Percentiles rank a stretch among this genome's conserved stretches.
Conservation (phyloP, 2,113 vertebrate genomes). For the Recurvirostra avosetta region DNA sequence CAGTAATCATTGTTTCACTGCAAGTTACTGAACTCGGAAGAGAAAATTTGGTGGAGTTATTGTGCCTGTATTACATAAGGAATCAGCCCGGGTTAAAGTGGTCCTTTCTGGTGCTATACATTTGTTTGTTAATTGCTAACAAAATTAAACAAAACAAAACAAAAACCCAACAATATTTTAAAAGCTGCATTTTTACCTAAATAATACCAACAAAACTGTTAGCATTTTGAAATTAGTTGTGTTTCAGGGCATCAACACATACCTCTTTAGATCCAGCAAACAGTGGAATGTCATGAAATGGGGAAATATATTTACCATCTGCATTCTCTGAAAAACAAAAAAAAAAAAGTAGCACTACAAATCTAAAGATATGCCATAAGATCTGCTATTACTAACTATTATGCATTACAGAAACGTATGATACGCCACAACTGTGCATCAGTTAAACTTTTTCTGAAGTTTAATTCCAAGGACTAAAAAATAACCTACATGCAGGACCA, state of each 20-base stretch:
- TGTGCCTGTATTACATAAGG: background rate
- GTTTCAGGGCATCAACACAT: background rate
- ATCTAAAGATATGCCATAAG: background rate
- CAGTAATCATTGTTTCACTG: background rate
- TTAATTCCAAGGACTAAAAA: background rate
- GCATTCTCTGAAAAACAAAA: conserved; percentile 79
- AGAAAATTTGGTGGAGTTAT: background rate
- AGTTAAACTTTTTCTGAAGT: background rate
- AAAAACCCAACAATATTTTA: background rate
- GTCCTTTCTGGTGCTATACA: background rate
- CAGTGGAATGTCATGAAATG: conserved; percentile 95
- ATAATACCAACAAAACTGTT: background rate
- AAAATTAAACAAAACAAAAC: background rate
- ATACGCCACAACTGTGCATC: background rate
- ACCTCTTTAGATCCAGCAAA: conserved; percentile 79
- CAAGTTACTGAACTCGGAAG: background rate
- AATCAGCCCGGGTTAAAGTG: background rate
- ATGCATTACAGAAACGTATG: background rate
- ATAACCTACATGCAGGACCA: background rate
- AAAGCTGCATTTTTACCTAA: background rate
- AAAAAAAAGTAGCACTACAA: background rate
- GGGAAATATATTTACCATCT: conserved; percentile 91
- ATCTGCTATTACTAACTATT: background rate
- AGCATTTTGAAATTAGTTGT: background rate
- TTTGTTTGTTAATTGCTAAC: background rate